Base-by-base conservation (phyloP, 2,888 invertebrate genomes). In the Caenorhabditis parvicauda region DNA sequence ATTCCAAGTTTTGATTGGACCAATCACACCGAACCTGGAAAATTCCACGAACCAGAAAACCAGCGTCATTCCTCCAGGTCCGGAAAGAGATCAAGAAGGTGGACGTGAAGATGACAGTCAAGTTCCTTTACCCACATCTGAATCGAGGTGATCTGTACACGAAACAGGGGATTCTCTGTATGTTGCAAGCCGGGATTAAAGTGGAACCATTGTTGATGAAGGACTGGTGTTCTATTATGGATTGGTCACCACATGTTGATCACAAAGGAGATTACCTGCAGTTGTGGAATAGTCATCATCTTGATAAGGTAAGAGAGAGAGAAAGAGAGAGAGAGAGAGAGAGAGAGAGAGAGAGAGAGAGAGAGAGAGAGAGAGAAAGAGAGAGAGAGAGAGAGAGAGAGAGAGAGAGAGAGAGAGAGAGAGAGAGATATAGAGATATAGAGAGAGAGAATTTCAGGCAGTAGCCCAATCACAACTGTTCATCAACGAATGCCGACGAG, bases 51-150 rank as follows among this genome's bases (percentile, higher is more conserved):
- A 12, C 22, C 49, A 4, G 9, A 35, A n/a, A 24, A 7, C 17
- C n/a, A 56, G 25, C 12, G 14, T 43, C 12, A n/a, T 24, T 47
- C 43, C 45, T 54, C 21, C 42, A 67, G 64, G 79, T 80, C 19
- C 71, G 80, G 6, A 80, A 81, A 54, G 80, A 80, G 54, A 61
- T 81, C 59, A 72, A 71, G 57, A 81, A 81, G 47, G 81, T 81
- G 21, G 81, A 81, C 57, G 80, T 81, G 56, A 75, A 80, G 53
- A 81, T 81, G 81, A 77, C 81, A 3, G 79, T 81, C 39, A 80
- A 80, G 54, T 81, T 81, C 52, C 62, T 81, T n/a, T 81, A 81
- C 59, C 81, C 81, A 3, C 81, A 81, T 54, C 54, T 81, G 58
- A 76, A 80, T 59, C 64, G 81, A 35, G 81, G 81, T 46, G 81